Percentiles rank a stretch among this genome's conserved stretches.
Evolutionary conservation across 1,140 invertebrate species (phyloP).

Genomic region (Parapsyche elsis): DNA sequence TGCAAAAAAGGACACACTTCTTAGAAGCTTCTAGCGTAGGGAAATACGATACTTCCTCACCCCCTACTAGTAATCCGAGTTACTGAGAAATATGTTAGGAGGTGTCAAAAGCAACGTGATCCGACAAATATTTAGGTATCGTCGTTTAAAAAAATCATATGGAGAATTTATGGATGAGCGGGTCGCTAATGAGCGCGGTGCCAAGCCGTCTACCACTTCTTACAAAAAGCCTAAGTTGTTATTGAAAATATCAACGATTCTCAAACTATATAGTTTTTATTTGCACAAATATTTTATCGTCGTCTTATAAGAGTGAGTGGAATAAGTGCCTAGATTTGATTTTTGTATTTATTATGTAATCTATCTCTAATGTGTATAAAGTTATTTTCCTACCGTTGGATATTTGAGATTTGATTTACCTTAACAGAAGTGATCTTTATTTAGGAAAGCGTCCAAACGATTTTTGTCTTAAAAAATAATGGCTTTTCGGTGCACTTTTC

Average conservation of each 20-base stretch:
- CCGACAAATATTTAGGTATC: conserved; percentile 48
- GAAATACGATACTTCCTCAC: conserved; percentile 50
- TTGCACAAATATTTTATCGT: too few species aligned
- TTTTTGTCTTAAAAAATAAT: too few species aligned
- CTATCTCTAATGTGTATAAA: too few species aligned
- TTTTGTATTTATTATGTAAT: too few species aligned
- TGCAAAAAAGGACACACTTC: conserved; percentile 13
- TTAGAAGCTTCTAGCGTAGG: not conserved
- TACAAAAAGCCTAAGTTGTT: not conserved
- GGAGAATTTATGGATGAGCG: conserved; percentile 25
- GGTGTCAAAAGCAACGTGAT: conserved; percentile 51
- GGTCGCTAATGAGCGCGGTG: conserved; percentile 49
- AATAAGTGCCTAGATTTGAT: too few species aligned
- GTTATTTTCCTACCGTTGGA: too few species aligned
- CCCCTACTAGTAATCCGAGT: conserved; percentile 43
- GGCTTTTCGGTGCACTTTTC: not conserved
- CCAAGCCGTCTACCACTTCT: conserved; percentile 40
- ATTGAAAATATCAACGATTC: too few species aligned
- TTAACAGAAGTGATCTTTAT: too few species aligned
- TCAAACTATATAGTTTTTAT: too few species aligned
- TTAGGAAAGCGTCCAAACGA: too few species aligned
- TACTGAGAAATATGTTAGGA: conserved; percentile 48
- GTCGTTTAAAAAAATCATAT: conserved; percentile 7
- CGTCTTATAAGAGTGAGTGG: too few species aligned
- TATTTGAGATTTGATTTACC: too few species aligned